These are phyloP conservation scores for Strigops habroptila DNA, from an alignment of 2,113 vertebrate genomes.

Conservation along the genomic window DNA sequence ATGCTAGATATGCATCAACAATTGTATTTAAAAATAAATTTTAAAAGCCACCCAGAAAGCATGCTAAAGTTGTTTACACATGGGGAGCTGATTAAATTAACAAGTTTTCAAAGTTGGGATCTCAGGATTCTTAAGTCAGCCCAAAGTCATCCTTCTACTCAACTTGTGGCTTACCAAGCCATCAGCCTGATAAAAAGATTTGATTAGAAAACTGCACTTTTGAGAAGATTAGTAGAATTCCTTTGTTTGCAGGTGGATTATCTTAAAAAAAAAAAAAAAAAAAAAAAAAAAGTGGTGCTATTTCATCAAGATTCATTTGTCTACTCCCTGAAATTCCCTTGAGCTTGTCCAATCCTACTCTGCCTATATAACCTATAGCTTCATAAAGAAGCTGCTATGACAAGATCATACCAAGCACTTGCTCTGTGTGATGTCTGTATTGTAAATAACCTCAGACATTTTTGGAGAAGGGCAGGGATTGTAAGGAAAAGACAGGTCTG, in stretches of 20 bases:
- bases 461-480: not conserved
- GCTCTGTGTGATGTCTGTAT: slow-evolving; percentile 39
- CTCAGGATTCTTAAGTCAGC: not conserved
- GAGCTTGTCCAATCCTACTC: slow-evolving; percentile 43
- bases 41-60: slow-evolving; percentile 19
- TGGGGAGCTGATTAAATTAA: not conserved
- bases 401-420: not conserved
- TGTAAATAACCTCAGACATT: slow-evolving; percentile 45
- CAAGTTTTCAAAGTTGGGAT: not conserved
- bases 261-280: not conserved
- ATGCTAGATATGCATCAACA: not conserved
- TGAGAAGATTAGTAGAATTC: slow-evolving; percentile 39
- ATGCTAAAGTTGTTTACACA: not conserved
- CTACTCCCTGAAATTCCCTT: not conserved
- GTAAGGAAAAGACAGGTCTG: not conserved
- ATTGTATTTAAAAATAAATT: not conserved
- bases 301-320: slow-evolving; percentile 15
- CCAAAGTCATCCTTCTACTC: slow-evolving; percentile 8
- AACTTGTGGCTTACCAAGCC: slow-evolving; percentile 8
- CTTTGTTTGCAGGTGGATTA: slow-evolving; percentile 35
- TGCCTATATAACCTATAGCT: slow-evolving; percentile 28
- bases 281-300: not conserved
- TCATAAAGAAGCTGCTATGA: slow-evolving; percentile 48
- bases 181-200: slow-evolving; percentile 15
- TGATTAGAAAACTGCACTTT: slow-evolving; percentile 40